Evolutionary conservation across 1,140 invertebrate species (phyloP), one percentile per base, ranked within the genome.

Genomic region (Macrostomum lignano): DNA sequence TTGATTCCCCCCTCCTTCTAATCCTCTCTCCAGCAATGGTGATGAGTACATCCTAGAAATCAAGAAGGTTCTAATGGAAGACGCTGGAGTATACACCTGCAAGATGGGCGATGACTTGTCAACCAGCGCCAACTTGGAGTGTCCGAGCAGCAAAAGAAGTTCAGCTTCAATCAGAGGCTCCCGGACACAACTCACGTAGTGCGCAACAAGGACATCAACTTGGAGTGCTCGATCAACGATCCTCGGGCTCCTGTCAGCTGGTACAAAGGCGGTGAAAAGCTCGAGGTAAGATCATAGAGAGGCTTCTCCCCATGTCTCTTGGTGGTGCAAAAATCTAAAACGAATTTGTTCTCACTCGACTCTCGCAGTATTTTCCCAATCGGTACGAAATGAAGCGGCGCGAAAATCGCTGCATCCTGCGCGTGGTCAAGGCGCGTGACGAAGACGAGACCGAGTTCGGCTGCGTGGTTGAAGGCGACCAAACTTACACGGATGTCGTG

Each of bases 61-160:
- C 40, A 67, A 66, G 44, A 70, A 68, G 44, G 81, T 88, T 0
- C 81, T 75, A 58, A 72, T 82, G 9, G 84, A 96, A 47, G 91
- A 98, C 52, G 78, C 72, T 41, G 91, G 84, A 38, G 88, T 84
- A 64, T 93, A 91, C 46, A 81, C 75, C 0, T 72, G 86, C 46
- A 79, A 93, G 63, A n/a, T n/a, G n/a, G n/a, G n/a, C n/a, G n/a
- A n/a, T n/a, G n/a, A n/a, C n/a, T n/a, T n/a, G n/a, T n/a, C n/a
- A n/a, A n/a, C n/a, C n/a, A n/a, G n/a, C n/a, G n/a, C n/a, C n/a
- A n/a, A n/a, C n/a, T n/a, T n/a, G n/a, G n/a, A n/a, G n/a, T n/a
- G n/a, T n/a, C n/a, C n/a, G n/a, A n/a, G n/a, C n/a, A n/a, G n/a
- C n/a, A n/a, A n/a, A n/a, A n/a, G n/a, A n/a, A n/a, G n/a, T n/a